phyloP scores from a whole-genome alignment of 2,888 invertebrate genomes.

The Eumerus sabulonum region DNA sequence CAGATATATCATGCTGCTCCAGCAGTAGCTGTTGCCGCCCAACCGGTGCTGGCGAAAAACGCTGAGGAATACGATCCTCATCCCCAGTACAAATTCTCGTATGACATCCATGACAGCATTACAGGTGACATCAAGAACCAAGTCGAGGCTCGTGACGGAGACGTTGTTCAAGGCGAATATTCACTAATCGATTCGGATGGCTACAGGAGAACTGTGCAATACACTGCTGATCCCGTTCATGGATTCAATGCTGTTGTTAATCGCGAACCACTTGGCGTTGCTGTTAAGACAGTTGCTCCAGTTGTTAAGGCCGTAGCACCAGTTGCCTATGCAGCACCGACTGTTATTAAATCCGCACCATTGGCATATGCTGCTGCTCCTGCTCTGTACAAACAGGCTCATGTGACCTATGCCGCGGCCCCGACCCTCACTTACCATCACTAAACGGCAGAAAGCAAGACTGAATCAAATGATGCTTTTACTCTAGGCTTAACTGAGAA shows the following conservation, averaged over 20 bases:
- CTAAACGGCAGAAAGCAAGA: conserved; percentile 26
- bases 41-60: conserved; percentile 65
- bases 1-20: conserved; percentile 63
- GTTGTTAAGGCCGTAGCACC: conserved; percentile 44
- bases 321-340: conserved; percentile 47
- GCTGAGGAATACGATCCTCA: conserved; percentile 70
- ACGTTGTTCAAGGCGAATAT: conserved; percentile 80
- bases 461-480: conserved; percentile 44
- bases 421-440: conserved; percentile 45
- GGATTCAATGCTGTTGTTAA: conserved; percentile 69
- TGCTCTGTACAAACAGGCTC: conserved; percentile 16
- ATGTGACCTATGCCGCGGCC: conserved; percentile 32
- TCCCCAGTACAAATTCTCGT: conserved; percentile 77
- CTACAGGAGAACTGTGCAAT: conserved; percentile 81
- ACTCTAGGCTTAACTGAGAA: too few relatives aligned
- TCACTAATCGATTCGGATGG: conserved; percentile 80
- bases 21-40: conserved; percentile 53
- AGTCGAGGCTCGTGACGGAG: conserved; percentile 81
- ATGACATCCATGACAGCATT: conserved; percentile 77
- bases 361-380: conserved; percentile 35
- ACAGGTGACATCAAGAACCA: conserved; percentile 79
- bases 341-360: conserved; percentile 42
- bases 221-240: conserved; percentile 76
- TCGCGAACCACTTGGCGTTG: conserved; percentile 66
- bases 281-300: conserved; percentile 57